Conservation (phyloP, 2,797 vertebrate species). For the Peromyscus nudipes region DNA sequence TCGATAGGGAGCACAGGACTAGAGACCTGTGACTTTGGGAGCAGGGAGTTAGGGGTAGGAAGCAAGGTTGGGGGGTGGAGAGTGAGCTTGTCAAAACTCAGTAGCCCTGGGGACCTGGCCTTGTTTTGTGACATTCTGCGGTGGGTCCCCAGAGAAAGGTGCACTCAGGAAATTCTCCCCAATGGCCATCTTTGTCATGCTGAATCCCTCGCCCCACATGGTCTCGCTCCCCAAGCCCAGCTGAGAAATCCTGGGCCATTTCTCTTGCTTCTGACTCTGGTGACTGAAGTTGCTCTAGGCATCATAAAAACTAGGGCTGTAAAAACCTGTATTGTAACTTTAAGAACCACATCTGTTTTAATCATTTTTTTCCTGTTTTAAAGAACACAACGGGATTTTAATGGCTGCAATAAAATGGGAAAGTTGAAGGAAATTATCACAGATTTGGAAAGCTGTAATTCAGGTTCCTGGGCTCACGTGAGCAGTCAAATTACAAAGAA, state of each 20-base stretch:
- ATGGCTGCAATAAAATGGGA: constrained; percentile 90
- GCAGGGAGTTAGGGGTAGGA: too few species aligned
- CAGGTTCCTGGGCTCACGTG: constrained; percentile 88
- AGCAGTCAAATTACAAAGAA: constrained; percentile 90
- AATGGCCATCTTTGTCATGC: constrained; percentile 66
- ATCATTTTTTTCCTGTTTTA: constrained; percentile 89
- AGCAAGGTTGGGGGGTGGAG: not conserved
- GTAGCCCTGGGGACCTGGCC: not conserved
- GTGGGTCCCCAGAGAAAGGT: not conserved
- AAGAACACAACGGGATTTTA: constrained; percentile 91
- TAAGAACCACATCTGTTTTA: constrained; percentile 93
- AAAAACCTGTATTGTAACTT: constrained; percentile 92
- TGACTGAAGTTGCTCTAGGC: constrained; percentile 88
- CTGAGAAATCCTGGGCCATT: constrained; percentile 78
- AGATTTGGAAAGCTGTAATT: constrained; percentile 92
- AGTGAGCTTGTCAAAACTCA: not conserved
- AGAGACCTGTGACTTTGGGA: not conserved
- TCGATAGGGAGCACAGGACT: not conserved
- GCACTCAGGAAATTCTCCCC: constrained; percentile 71
- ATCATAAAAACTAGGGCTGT: constrained; percentile 90
- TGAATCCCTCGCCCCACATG: not conserved
- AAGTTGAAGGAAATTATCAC: constrained; percentile 93
- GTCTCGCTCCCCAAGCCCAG: constrained; percentile 37
- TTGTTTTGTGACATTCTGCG: constrained; percentile 63
- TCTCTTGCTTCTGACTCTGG: constrained; percentile 85